phyloP scores from a whole-genome alignment of 2,888 invertebrate genomes.

The Scaptomyza parva region DNA sequence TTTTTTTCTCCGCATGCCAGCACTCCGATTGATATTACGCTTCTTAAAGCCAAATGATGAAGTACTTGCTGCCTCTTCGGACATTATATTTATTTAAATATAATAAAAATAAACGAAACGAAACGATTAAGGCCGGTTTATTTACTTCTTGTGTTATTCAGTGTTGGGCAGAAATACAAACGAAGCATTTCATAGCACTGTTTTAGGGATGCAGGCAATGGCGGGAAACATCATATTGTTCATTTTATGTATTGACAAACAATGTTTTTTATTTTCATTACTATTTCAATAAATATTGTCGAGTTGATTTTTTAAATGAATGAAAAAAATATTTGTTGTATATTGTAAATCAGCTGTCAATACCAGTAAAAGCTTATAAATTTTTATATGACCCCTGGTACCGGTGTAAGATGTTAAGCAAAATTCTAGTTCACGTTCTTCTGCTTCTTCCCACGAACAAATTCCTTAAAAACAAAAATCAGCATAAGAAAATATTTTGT shows the following conservation, averaged over 20 bases:
- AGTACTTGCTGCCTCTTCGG: conserved; percentile 61
- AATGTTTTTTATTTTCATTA: neutral
- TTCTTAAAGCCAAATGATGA: conserved; percentile 87
- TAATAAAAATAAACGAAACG: conserved; percentile 6
- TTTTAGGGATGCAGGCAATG: conserved; percentile 18
- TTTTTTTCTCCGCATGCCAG: conserved; percentile 87
- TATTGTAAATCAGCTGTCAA: neutral
- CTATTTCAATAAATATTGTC: neutral
- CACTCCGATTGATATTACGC: conserved; percentile 87
- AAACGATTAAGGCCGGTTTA: conserved; percentile 20
- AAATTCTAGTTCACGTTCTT: neutral
- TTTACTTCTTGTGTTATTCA: conserved; percentile 9
- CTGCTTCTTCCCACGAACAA: conserved; percentile 1
- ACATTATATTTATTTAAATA: conserved; percentile 59
- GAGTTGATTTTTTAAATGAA: neutral
- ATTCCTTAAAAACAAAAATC: neutral
- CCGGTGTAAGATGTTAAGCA: conserved; percentile 4
- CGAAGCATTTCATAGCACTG: conserved; percentile 28
- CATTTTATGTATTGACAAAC: neutral
- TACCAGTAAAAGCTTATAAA: neutral
- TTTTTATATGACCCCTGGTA: conserved; percentile 8
- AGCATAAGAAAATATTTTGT: neutral
- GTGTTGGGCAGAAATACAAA: neutral
- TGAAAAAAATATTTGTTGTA: neutral
- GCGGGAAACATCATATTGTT: neutral